Evolutionary conservation across 1,140 invertebrate species (phyloP).

Genomic region (Choristoneura fumiferana): DNA sequence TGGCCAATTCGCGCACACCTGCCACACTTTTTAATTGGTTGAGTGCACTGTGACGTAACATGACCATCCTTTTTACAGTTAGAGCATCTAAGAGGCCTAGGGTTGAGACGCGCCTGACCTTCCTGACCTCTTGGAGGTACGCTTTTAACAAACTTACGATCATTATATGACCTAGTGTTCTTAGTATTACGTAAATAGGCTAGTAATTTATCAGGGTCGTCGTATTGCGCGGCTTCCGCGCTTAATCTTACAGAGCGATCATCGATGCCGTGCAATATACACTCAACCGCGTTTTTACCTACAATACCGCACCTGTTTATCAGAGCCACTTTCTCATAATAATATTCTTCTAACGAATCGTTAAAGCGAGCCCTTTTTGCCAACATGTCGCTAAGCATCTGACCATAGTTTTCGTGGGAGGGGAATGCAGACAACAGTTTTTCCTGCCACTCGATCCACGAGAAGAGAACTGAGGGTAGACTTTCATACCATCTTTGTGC

Average conservation of each 20-base stretch:
- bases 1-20: conserved; percentile 5
- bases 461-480: background rate
- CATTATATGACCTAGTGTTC: background rate
- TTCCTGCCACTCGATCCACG: background rate
- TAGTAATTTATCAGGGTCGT: background rate
- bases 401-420: background rate
- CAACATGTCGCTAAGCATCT: background rate
- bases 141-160: background rate
- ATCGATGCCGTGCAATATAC: conserved; percentile 6
- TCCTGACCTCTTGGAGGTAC: no score
- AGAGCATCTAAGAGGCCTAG: no score
- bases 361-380: background rate
- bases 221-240: background rate
- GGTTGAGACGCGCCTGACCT: no score
- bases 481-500: conserved; percentile 2
- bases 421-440: background rate
- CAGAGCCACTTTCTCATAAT: background rate
- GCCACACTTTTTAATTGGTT: background rate
- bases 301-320: background rate
- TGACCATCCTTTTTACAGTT: background rate
- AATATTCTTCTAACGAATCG: background rate
- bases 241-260: conserved; percentile 7
- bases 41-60: background rate
- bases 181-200: background rate
- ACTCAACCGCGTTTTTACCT: background rate